Conservation (phyloP, 2,113 vertebrate genomes). For the Scalopus aquaticus region DNA sequence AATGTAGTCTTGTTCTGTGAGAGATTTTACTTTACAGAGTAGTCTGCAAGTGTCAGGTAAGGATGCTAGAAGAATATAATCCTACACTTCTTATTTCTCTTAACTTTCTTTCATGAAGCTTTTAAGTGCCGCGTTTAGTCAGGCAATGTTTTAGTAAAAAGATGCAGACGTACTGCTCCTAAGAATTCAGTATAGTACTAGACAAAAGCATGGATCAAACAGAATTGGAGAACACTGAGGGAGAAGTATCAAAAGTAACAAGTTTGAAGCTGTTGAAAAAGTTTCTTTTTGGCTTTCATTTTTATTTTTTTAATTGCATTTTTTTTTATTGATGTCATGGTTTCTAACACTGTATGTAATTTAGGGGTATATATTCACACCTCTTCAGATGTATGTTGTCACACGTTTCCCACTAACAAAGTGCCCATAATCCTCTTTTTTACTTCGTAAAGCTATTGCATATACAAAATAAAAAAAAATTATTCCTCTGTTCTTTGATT, state of each 20-base stretch:
- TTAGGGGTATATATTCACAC: too few relatives aligned
- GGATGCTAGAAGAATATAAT: background rate
- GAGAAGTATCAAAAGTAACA: background rate
- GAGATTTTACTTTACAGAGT: background rate
- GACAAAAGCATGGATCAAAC: background rate
- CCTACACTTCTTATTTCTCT: conserved; percentile 24
- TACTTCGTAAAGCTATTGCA: conserved; percentile 27
- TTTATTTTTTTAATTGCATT: background rate
- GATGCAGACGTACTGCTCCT: background rate
- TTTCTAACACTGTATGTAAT: too few relatives aligned
- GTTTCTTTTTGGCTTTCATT: background rate
- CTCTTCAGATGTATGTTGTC: too few relatives aligned
- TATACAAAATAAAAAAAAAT: conserved; percentile 45
- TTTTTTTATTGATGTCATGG: too few relatives aligned
- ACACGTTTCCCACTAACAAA: too few relatives aligned
- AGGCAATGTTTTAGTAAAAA: background rate
- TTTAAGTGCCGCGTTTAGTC: background rate
- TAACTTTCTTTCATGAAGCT: background rate
- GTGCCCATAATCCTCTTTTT: too few relatives aligned
- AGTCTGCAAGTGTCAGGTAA: background rate
- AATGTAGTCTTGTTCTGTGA: background rate
- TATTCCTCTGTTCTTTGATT: conserved; percentile 19
- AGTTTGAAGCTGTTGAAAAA: background rate
- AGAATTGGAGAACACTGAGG: background rate
- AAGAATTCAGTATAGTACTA: background rate